Conservation (phyloP, 2,113 vertebrate species). For the Jacana jacana region DNA sequence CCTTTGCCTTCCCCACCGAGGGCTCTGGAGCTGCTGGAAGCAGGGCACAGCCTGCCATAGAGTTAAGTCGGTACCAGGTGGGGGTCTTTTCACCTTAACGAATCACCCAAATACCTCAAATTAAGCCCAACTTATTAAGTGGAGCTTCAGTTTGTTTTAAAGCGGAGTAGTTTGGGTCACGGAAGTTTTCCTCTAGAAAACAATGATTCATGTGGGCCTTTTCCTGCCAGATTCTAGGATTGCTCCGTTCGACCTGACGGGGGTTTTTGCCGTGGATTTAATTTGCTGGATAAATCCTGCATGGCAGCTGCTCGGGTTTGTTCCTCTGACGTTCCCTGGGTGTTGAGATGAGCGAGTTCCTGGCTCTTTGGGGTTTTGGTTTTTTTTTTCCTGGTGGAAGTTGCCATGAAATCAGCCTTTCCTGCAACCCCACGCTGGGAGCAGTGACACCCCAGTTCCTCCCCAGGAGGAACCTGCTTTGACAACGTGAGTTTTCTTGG, state of each 20-base stretch:
- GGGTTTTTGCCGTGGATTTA: conserved; percentile 23
- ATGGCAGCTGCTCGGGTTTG: conserved; percentile 2
- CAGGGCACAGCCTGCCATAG: fast-evolving
- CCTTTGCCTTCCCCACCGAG: not conserved
- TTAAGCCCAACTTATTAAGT: not conserved
- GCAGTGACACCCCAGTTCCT: conserved; percentile 16
- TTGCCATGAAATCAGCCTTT: conserved; percentile 53
- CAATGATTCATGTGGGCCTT: conserved; percentile 12
- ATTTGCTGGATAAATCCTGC: conserved; percentile 15
- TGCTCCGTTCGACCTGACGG: not conserved
- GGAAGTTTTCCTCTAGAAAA: conserved; percentile 10
- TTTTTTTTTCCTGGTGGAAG: not conserved
- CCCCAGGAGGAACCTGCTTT: not conserved
- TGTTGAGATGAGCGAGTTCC: conserved; percentile 11
- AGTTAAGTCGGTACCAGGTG: not conserved
- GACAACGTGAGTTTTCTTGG: not conserved
- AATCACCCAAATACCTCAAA: not conserved
- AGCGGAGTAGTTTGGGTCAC: not conserved
- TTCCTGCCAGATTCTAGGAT: conserved; percentile 1
- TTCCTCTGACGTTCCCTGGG: not conserved
- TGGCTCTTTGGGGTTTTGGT: not conserved
- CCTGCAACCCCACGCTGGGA: not conserved
- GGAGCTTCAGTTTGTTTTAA: not conserved
- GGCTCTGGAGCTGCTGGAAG: not conserved
- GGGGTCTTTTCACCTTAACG: not conserved